These are phyloP conservation scores for Dynastes grantii DNA, from an alignment of 2,888 invertebrate species.

Conservation along the genomic window DNA sequence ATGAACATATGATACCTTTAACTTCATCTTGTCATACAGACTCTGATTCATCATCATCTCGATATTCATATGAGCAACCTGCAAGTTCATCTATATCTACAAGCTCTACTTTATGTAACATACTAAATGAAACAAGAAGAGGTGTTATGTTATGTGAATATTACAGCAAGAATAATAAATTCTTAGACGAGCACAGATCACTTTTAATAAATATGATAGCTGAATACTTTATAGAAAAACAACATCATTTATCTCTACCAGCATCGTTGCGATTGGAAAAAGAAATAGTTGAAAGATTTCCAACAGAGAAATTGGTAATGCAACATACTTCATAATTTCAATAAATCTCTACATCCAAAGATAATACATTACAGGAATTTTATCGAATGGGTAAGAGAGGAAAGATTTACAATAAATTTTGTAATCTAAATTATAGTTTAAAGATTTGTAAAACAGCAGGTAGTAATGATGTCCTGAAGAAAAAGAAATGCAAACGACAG, in stretches of 20 bases:
- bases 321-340: conserved; percentile 5
- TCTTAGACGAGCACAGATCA: conserved; percentile 56
- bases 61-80: conserved; percentile 12
- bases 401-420: conserved; percentile 56
- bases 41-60: conserved; percentile 36
- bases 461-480: conserved; percentile 12
- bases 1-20: conserved; percentile 13
- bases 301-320: conserved; percentile 57
- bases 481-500: conserved; percentile 18
- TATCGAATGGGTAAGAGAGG: conserved; percentile 55
- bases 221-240: conserved; percentile 54
- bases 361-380: conserved; percentile 54
- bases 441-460: conserved; percentile 28
- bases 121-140: conserved; percentile 52
- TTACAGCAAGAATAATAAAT: conserved; percentile 54
- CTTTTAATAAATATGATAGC: conserved; percentile 53
- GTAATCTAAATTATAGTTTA: conserved; percentile 49
- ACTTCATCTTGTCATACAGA: not conserved
- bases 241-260: conserved; percentile 50
- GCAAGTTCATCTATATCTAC: conserved; percentile 9
- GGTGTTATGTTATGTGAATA: conserved; percentile 52
- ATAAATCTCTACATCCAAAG: conserved; percentile 29
- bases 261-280: conserved; percentile 55
- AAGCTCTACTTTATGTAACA: conserved; percentile 44
- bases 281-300: conserved; percentile 56